These are phyloP conservation scores for Pseudopipra pipra DNA, from an alignment of 2,113 vertebrate species.

Conservation along the genomic window DNA sequence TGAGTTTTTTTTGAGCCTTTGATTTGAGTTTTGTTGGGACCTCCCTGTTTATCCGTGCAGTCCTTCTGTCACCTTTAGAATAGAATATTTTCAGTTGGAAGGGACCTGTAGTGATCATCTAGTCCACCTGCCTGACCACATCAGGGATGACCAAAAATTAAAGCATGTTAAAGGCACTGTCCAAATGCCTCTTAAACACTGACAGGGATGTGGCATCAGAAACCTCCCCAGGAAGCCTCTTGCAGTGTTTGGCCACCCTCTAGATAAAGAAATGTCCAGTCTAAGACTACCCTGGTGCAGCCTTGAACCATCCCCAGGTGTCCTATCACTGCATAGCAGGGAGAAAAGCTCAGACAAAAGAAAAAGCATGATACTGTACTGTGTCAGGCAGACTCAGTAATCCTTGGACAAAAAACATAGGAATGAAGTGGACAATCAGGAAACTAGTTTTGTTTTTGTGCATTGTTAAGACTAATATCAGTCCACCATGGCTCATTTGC, in stretches of 20 bases:
- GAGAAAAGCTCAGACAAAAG: background rate
- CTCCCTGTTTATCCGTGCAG: background rate
- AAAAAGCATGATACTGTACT: background rate
- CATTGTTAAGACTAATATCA: background rate
- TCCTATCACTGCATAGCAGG: accelerated
- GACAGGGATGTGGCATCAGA: background rate
- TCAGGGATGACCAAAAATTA: background rate
- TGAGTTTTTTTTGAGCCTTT: background rate
- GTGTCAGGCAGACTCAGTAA: background rate
- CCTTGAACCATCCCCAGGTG: background rate
- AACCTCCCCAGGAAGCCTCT: background rate
- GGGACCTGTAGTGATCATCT: background rate
- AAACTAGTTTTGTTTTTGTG: background rate
- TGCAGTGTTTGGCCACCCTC: background rate
- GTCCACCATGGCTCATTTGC: background rate
- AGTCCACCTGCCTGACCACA: background rate
- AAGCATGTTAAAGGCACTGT: background rate
- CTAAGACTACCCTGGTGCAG: too few species aligned
- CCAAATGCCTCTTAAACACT: background rate
- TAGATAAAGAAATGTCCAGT: background rate
- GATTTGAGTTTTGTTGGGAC: background rate
- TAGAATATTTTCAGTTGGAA: background rate
- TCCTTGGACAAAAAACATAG: background rate
- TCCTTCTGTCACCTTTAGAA: background rate
- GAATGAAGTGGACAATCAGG: background rate